These are phyloP conservation scores for Tetragonula clypearis DNA, from an alignment of 1,140 invertebrate genomes.

Conservation along the genomic window DNA sequence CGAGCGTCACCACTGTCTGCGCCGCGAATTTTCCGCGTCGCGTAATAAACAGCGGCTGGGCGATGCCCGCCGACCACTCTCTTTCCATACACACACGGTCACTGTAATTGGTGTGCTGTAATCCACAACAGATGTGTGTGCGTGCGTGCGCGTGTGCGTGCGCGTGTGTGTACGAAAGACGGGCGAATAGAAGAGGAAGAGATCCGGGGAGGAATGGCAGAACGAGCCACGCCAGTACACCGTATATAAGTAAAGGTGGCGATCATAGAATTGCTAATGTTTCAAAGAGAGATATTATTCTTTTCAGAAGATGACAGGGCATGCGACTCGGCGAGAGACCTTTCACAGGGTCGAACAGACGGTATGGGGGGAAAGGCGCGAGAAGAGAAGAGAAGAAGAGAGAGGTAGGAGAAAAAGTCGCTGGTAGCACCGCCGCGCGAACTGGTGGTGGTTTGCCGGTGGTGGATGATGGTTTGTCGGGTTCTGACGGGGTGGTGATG, in stretches of 20 bases:
- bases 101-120: not conserved
- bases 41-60: slow-evolving; percentile 41
- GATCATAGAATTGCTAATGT: slow-evolving; percentile 78
- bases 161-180: slow-evolving; percentile 1
- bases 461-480: slow-evolving; percentile 47
- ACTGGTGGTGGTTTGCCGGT: not conserved
- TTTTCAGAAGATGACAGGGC: slow-evolving; percentile 70
- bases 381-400: slow-evolving; percentile 7
- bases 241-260: slow-evolving; percentile 71
- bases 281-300: slow-evolving; percentile 75
- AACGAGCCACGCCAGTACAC: slow-evolving; percentile 6
- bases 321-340: slow-evolving; percentile 52
- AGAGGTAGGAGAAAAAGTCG: not conserved
- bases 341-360: slow-evolving; percentile 58
- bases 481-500: not conserved
- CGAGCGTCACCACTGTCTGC: slow-evolving; percentile 42
- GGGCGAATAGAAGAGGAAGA: slow-evolving; percentile 44
- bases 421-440: too few relatives aligned
- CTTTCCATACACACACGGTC: not conserved
- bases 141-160: not conserved
- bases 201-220: slow-evolving; percentile 15
- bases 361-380: not conserved
- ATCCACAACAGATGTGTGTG: not conserved
- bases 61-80: slow-evolving; percentile 35
- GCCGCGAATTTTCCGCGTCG: slow-evolving; percentile 44